Conservation (phyloP, 2,888 invertebrate genomes). For the Chelonus formosanus region DNA sequence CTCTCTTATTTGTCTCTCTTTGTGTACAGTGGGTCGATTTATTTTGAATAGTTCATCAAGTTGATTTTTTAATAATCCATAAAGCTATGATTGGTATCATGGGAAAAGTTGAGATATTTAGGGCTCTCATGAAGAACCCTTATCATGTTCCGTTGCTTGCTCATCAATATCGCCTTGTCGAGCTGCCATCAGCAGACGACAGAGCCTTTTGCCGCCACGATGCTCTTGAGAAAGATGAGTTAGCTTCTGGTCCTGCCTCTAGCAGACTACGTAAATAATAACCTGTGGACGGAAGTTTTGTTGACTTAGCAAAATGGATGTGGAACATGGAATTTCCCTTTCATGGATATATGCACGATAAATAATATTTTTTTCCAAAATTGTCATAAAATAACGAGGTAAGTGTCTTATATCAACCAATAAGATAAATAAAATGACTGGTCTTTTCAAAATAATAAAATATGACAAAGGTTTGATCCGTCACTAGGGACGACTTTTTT, state of each 20-base stretch:
- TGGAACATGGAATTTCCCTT: too few relatives aligned
- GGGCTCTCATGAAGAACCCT: slow-evolving; percentile 25
- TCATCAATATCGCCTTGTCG: slow-evolving; percentile 23
- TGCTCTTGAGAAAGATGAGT: slow-evolving; percentile 17
- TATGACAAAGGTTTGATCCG: too few relatives aligned
- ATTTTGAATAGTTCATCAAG: not conserved
- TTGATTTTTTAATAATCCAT: slow-evolving; percentile 1
- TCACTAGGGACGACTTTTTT: too few relatives aligned
- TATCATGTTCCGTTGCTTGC: slow-evolving; percentile 23
- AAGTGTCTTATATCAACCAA: too few relatives aligned
- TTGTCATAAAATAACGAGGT: too few relatives aligned
- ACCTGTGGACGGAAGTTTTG: not conserved
- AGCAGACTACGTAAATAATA: slow-evolving; percentile 28
- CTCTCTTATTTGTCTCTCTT: too few relatives aligned
- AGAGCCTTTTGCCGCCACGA: slow-evolving; percentile 12
- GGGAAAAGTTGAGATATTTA: slow-evolving; percentile 15
- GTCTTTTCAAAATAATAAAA: too few relatives aligned
- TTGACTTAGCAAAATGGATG: too few relatives aligned
- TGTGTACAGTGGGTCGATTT: not conserved
- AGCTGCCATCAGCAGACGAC: slow-evolving; percentile 28
- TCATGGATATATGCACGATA: too few relatives aligned
- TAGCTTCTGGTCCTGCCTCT: slow-evolving; percentile 26
- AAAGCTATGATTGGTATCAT: slow-evolving; percentile 2
- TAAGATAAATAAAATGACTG: too few relatives aligned
- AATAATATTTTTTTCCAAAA: too few relatives aligned